phyloP scores from a whole-genome alignment of 2,888 invertebrate species.

The Drosophila koepferae region DNA sequence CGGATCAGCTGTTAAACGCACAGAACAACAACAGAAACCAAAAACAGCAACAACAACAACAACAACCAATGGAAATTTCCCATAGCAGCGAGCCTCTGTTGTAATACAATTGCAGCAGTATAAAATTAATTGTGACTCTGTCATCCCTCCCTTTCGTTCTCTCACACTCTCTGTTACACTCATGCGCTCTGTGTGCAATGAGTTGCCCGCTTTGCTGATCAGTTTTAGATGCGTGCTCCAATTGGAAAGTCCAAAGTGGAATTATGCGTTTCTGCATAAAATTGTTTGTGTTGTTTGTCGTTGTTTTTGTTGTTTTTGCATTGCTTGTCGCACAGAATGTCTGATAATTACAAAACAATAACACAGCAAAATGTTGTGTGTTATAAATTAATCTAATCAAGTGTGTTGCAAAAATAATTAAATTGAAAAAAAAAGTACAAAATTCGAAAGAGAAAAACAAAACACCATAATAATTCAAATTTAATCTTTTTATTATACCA shows the following conservation, averaged over 20 bases:
- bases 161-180: slow-evolving; percentile 2
- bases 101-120: slow-evolving; percentile 57
- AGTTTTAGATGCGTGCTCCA: slow-evolving; percentile 58
- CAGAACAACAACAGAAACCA: slow-evolving; percentile 17
- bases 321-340: slow-evolving; percentile 54
- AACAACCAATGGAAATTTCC: slow-evolving; percentile 70
- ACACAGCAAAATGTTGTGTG: slow-evolving; percentile 42
- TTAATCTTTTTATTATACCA: slow-evolving; percentile 58
- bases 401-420: slow-evolving; percentile 36
- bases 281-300: slow-evolving; percentile 36
- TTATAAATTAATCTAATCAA: slow-evolving; percentile 68
- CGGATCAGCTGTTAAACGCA: slow-evolving; percentile 68
- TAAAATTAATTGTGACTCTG: slow-evolving; percentile 48
- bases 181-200: slow-evolving; percentile 27
- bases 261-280: slow-evolving; percentile 52
- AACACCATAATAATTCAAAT: slow-evolving; percentile 53
- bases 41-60: slow-evolving; percentile 21
- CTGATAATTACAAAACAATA: slow-evolving; percentile 56
- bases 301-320: slow-evolving; percentile 35
- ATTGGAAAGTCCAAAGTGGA: slow-evolving; percentile 66
- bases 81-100: slow-evolving; percentile 58
- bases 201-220: slow-evolving; percentile 42
- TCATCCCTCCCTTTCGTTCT: slow-evolving; percentile 19
- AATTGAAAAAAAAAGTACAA: slow-evolving; percentile 3
- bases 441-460: slow-evolving; percentile 21